Evolutionary conservation across 2,797 vertebrate species (phyloP).

Genomic region (Syngnathus rostellatus): DNA sequence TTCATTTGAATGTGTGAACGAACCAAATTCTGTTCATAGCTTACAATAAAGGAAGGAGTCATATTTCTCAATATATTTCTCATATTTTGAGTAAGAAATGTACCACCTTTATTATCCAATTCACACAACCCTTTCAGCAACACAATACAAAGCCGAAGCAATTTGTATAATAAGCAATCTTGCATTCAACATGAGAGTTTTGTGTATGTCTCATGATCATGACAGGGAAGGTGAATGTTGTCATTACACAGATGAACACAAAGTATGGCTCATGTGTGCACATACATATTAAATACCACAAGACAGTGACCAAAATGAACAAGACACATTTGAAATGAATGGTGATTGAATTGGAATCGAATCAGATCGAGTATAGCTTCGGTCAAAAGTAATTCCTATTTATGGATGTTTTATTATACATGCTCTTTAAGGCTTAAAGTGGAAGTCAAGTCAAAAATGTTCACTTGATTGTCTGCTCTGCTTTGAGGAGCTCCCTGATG

Average conservation of each 20-base stretch:
- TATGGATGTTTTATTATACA: background rate
- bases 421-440: background rate
- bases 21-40: background rate
- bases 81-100: constrained; percentile 50
- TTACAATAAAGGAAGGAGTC: background rate
- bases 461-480: background rate
- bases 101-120: constrained; percentile 77
- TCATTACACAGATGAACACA: constrained; percentile 29
- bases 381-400: background rate
- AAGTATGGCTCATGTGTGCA: constrained; percentile 29
- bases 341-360: background rate
- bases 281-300: background rate
- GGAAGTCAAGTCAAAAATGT: background rate
- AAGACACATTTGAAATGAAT: background rate
- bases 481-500: background rate
- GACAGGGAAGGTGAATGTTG: constrained; percentile 28
- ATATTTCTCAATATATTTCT: background rate
- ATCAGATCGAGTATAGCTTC: background rate
- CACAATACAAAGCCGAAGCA: constrained; percentile 67
- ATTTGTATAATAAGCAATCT: constrained; percentile 42
- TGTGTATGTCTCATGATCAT: constrained; percentile 31
- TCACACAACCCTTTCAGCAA: constrained; percentile 64
- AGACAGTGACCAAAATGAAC: background rate
- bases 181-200: constrained; percentile 31
- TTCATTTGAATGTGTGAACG: too few relatives aligned